Evolutionary conservation across 2,888 invertebrate species (phyloP).

Genomic region (Pedicia rivosa): DNA sequence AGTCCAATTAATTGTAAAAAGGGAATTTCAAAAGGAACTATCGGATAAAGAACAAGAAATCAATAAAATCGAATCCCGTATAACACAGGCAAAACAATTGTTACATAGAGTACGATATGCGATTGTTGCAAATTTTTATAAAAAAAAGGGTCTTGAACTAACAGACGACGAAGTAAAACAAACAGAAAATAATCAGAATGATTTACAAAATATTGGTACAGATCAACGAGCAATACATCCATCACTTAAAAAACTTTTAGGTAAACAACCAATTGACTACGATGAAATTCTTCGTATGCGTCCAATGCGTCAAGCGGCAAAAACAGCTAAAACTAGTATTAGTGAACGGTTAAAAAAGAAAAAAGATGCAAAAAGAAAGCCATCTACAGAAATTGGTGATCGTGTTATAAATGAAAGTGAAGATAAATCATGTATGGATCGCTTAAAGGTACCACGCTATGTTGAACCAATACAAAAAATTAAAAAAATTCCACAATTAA

Average conservation of each 20-base stretch:
- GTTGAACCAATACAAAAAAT: slow-evolving; percentile 29
- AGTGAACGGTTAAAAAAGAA: slow-evolving; percentile 20
- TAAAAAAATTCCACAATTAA: slow-evolving; percentile 31
- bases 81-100: slow-evolving; percentile 37
- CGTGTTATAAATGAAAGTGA: neutral
- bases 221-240: slow-evolving; percentile 51
- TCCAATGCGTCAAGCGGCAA: slow-evolving; percentile 30
- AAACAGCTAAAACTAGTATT: slow-evolving; percentile 29
- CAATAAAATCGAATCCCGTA: slow-evolving; percentile 47
- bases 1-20: slow-evolving; percentile 45
- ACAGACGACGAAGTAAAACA: neutral
- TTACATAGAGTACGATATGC: slow-evolving; percentile 42
- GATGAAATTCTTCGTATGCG: slow-evolving; percentile 33
- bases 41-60: slow-evolving; percentile 52
- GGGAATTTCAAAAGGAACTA: slow-evolving; percentile 58
- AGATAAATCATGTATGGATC: too few species aligned
- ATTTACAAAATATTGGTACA: slow-evolving; percentile 9
- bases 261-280: slow-evolving; percentile 36
- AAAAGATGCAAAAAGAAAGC: slow-evolving; percentile 16
- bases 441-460: slow-evolving; percentile 25
- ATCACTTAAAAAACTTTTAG: slow-evolving; percentile 54
- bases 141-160: slow-evolving; percentile 28
- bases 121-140: slow-evolving; percentile 42
- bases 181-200: neutral
- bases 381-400: neutral